These are phyloP conservation scores for Bombycilla garrulus DNA, from an alignment of 2,113 vertebrate genomes.

Conservation along the genomic window DNA sequence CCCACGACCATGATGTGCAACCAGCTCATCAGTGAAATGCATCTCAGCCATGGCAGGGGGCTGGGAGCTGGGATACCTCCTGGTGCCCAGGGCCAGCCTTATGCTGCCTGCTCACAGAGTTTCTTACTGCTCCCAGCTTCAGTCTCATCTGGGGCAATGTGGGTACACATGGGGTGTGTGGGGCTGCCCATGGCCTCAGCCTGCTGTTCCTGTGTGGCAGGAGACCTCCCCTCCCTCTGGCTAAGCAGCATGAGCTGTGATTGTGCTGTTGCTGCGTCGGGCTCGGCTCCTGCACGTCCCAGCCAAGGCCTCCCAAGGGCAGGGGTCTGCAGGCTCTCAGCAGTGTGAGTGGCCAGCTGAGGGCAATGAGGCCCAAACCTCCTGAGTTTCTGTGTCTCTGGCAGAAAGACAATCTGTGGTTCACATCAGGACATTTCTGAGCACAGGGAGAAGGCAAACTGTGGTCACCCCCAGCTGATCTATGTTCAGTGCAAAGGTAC, in stretches of 20 bases:
- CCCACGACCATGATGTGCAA: neutral
- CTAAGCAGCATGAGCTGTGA: fast-evolving
- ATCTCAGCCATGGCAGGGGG: neutral
- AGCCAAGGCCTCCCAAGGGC: neutral
- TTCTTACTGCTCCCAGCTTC: fast-evolving
- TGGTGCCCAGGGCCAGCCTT: neutral
- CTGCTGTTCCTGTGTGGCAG: neutral
- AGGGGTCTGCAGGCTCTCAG: neutral
- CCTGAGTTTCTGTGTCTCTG: neutral
- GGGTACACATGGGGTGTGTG: fast-evolving
- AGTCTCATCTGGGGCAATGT: neutral
- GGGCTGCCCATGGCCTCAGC: neutral
- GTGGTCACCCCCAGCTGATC: neutral
- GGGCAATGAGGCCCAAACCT: neutral
- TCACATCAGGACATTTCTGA: fast-evolving
- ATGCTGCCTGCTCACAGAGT: fast-evolving
- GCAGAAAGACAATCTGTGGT: fast-evolving
- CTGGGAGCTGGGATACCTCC: neutral
- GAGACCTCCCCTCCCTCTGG: neutral
- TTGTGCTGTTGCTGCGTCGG: neutral
- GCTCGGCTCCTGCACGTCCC: fast-evolving
- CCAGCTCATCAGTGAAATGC: fast-evolving
- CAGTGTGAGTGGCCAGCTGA: neutral
- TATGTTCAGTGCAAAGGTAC: neutral
- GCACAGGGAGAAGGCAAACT: neutral